Evolutionary conservation across 2,113 vertebrate genomes (phyloP), one percentile per base, ranked within the genome.

Genomic region (Apodemus sylvaticus): DNA sequence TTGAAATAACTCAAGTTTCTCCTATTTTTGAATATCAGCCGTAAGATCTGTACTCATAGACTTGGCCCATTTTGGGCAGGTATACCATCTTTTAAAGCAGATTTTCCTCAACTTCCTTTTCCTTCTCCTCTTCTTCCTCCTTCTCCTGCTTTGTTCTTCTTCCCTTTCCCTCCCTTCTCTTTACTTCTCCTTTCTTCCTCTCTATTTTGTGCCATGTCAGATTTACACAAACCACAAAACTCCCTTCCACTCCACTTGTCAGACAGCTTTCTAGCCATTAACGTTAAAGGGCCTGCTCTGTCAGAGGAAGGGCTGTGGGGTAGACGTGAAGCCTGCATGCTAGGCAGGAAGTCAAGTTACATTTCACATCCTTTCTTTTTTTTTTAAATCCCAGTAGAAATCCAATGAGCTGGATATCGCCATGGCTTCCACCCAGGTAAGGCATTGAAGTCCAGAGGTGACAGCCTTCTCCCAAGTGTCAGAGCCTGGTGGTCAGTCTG

Each of bases 391-490:
- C 60, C 48, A 22, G 22, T 1, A 68, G 89, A 14, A 3, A 22
- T 53, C 3, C 0, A 5, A 0, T 5, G 34, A 77, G 86, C 24
- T 3, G 45, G 60, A 11, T 14, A 26, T 45, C 8, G 8, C 0
- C 58, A 58, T 16, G 6, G 45, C 60, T 31, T 76, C 79, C 11
- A n/a, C 26, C 8, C 36, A 60, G 70, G 45, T 48, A 29, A 58
- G 53, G 58, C 26, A 36, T 1, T 4, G 36, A 79, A 39, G 13
- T 3, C 17, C 31, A 34, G 48, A 39, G 5, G 13, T 29, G 82
- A 26, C 7, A 74, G 45, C 3, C 13, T 19, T 42, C 39, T 73
- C 58, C 20, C 22, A 3, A 26, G 42, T 26, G 45, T 48, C 36
- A 14, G 34, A 58, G 14, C 22, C 29, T 3, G 19, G 16, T 9